phyloP scores from a whole-genome alignment of 2,113 vertebrate species.

The Herpetotheres cachinnans region DNA sequence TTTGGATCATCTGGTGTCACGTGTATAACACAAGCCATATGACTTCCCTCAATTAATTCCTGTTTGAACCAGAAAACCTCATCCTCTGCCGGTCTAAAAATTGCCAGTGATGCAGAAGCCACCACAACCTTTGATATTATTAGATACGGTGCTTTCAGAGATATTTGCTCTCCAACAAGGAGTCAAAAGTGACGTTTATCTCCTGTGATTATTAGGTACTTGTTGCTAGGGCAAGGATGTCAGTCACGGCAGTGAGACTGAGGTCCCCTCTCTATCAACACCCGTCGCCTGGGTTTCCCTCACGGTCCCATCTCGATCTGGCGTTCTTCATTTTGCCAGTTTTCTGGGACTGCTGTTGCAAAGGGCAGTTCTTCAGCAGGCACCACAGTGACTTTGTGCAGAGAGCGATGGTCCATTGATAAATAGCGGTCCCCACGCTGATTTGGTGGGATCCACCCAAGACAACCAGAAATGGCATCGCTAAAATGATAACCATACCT shows the following conservation, averaged over 20 bases:
- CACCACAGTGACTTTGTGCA: not conserved
- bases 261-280: not conserved
- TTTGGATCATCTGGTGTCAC: conserved; percentile 67
- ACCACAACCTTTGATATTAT: not conserved
- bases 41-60: conserved; percentile 57
- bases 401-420: not conserved
- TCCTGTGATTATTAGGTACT: not conserved
- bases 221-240: not conserved
- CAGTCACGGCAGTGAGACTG: not conserved
- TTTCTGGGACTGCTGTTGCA: not conserved
- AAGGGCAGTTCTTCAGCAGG: not conserved
- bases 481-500: not conserved
- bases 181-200: not conserved
- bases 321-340: not conserved
- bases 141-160: not conserved
- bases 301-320: not conserved
- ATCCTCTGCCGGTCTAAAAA: conserved; percentile 19
- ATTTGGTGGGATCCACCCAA: not conserved
- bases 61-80: conserved; percentile 57
- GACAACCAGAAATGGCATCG: not conserved
- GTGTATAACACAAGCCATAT: conserved; percentile 40
- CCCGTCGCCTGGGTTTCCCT: not conserved
- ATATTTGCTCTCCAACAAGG: not conserved
- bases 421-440: not conserved
- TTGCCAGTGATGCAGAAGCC: not conserved